These are phyloP conservation scores for Tympanuchus pallidicinctus DNA, from an alignment of 2,113 vertebrate genomes.

Conservation along the genomic window DNA sequence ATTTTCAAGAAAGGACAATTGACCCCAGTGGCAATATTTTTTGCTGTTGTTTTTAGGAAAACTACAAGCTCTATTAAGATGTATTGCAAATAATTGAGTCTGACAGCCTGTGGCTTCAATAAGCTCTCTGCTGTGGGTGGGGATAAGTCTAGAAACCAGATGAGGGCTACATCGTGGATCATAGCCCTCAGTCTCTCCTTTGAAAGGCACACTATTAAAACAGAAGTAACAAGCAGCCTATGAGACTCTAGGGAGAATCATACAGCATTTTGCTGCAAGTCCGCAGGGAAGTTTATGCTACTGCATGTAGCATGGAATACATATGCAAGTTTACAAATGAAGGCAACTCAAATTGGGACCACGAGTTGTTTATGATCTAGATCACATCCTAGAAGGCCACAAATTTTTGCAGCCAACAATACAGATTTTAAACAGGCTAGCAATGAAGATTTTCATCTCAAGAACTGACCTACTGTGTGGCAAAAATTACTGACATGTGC, in stretches of 20 bases:
- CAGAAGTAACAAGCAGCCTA: background rate
- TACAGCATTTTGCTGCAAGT: background rate
- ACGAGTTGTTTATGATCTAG: background rate
- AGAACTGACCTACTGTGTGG: background rate
- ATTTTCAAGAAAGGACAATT: constrained; percentile 48
- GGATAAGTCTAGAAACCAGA: background rate
- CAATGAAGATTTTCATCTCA: background rate
- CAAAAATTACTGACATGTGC: background rate
- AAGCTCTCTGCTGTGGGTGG: background rate
- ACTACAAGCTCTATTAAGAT: constrained; percentile 24
- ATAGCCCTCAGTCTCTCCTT: background rate
- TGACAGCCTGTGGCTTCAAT: background rate
- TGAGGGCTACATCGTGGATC: background rate
- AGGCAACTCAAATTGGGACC: background rate
- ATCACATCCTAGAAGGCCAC: background rate
- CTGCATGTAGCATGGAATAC: background rate
- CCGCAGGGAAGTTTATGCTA: background rate
- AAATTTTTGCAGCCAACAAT: background rate
- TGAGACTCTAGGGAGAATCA: background rate
- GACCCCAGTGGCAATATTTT: background rate
- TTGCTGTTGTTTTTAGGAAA: background rate
- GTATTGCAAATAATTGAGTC: constrained; percentile 8
- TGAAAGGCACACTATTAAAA: constrained; percentile 10
- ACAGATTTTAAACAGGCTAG: background rate
- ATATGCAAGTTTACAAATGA: background rate